phyloP scores from a whole-genome alignment of 2,113 vertebrate species.

The Pagrus major region DNA sequence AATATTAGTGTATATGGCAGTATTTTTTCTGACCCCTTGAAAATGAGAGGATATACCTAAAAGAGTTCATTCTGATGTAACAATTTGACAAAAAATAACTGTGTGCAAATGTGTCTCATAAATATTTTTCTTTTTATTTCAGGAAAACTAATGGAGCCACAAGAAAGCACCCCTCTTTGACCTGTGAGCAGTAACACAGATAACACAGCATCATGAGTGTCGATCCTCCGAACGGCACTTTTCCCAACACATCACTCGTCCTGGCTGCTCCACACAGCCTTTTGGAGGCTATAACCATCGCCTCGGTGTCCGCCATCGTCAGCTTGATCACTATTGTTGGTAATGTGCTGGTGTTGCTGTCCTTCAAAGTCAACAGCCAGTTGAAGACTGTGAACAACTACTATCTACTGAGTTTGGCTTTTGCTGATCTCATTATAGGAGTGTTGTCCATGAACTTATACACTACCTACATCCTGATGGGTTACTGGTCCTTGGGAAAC shows the following conservation, averaged over 20 bases:
- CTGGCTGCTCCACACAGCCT: constrained; percentile 83
- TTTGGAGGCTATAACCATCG: constrained; percentile 93
- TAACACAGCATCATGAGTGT: constrained; percentile 83
- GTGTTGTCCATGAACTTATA: constrained; percentile 98
- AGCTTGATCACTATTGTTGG: constrained; percentile 96
- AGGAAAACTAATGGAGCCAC: constrained; percentile 68
- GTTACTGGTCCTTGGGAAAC: constrained; percentile 95
- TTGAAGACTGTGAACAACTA: constrained; percentile 99
- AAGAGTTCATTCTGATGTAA: background rate
- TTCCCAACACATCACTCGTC: constrained; percentile 84
- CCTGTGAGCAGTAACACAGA: constrained; percentile 27
- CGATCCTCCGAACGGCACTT: constrained; percentile 84
- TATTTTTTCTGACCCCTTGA: background rate
- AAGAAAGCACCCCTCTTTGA: constrained; percentile 14
- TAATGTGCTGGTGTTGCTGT: constrained; percentile 96
- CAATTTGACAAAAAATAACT: too few relatives aligned
- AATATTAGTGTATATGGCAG: background rate
- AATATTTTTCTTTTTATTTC: constrained; percentile 51
- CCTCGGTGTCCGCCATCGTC: constrained; percentile 92
- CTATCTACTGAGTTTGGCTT: constrained; percentile 96
- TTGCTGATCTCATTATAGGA: constrained; percentile 98
- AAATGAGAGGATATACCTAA: background rate
- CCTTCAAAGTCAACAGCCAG: constrained; percentile 98
- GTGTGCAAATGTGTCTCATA: constrained; percentile 22
- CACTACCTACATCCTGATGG: constrained; percentile 97